phyloP scores from a whole-genome alignment of 2,888 invertebrate species.

The Netelia virgata region DNA sequence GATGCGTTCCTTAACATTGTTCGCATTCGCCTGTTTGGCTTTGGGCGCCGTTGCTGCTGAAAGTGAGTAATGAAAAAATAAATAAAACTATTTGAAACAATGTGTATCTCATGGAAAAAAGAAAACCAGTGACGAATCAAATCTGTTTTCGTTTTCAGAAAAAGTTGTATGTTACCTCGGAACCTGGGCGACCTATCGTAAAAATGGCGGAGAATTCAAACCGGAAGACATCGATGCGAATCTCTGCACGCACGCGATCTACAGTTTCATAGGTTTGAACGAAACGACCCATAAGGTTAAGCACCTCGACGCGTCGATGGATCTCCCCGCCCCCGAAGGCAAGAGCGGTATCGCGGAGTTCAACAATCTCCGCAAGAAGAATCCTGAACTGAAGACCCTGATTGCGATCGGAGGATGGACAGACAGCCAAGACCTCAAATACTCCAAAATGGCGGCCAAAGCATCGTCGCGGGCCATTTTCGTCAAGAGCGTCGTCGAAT shows the following conservation, averaged over 20 bases:
- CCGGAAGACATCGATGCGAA: conserved; percentile 89
- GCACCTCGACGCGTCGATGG: conserved; percentile 87
- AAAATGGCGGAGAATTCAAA: conserved; percentile 88
- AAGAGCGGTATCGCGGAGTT: conserved; percentile 86
- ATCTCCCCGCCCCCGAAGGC: conserved; percentile 87
- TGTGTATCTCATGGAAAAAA: not conserved
- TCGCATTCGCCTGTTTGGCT: conserved; percentile 6
- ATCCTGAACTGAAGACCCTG: conserved; percentile 86
- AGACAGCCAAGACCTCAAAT: conserved; percentile 86
- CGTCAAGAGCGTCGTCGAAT: conserved; percentile 86
- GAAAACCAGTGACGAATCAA: not conserved
- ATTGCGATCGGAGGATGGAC: conserved; percentile 89
- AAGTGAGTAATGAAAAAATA: conserved; percentile 12
- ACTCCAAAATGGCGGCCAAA: conserved; percentile 86
- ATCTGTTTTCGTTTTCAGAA: conserved; percentile 84
- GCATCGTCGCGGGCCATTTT: conserved; percentile 85
- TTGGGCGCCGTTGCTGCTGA: not conserved
- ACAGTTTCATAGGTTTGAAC: conserved; percentile 89
- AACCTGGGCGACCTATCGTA: conserved; percentile 91
- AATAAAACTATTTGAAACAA: not conserved
- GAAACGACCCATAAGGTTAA: conserved; percentile 85
- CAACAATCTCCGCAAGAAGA: conserved; percentile 85
- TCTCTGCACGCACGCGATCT: conserved; percentile 91
- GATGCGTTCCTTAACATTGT: conserved; percentile 21
- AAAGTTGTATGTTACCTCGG: conserved; percentile 91